These are phyloP conservation scores for Sebastes diploproa DNA, from an alignment of 2,797 vertebrate species.

Conservation along the genomic window DNA sequence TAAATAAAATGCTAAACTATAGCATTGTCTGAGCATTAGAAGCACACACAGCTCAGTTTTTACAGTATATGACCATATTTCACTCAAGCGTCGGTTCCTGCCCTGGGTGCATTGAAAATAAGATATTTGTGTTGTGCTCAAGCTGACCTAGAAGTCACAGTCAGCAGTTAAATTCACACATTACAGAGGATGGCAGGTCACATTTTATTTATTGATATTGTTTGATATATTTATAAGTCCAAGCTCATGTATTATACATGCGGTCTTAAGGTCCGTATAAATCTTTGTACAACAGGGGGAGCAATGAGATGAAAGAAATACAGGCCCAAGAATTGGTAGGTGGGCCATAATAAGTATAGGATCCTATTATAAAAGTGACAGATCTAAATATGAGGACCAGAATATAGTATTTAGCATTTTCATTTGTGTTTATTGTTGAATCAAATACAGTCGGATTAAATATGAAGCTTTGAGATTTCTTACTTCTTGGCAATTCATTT, in stretches of 20 bases:
- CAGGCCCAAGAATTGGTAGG: background rate
- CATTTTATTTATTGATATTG: slow-evolving; percentile 71
- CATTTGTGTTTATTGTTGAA: background rate
- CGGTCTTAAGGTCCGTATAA: slow-evolving; percentile 55
- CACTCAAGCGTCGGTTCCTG: slow-evolving; percentile 9
- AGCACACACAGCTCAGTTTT: background rate
- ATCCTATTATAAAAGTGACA: slow-evolving; percentile 30
- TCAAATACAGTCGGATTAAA: background rate
- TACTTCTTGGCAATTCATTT: background rate
- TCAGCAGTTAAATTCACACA: slow-evolving; percentile 66
- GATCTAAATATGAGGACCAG: background rate
- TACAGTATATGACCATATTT: slow-evolving; percentile 14
- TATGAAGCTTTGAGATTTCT: background rate
- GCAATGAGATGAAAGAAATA: slow-evolving; percentile 30
- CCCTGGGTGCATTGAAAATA: slow-evolving; percentile 20
- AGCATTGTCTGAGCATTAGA: background rate
- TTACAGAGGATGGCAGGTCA: slow-evolving; percentile 43
- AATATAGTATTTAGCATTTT: background rate
- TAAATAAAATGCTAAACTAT: background rate
- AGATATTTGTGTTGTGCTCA: slow-evolving; percentile 40
- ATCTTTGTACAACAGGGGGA: slow-evolving; percentile 56
- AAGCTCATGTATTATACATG: slow-evolving; percentile 64
- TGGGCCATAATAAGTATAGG: background rate
- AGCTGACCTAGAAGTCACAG: slow-evolving; percentile 49
- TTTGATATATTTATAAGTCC: slow-evolving; percentile 70